Evolutionary conservation across 2,888 invertebrate genomes (phyloP).

Genomic region (Ferdinandea cuprea): DNA sequence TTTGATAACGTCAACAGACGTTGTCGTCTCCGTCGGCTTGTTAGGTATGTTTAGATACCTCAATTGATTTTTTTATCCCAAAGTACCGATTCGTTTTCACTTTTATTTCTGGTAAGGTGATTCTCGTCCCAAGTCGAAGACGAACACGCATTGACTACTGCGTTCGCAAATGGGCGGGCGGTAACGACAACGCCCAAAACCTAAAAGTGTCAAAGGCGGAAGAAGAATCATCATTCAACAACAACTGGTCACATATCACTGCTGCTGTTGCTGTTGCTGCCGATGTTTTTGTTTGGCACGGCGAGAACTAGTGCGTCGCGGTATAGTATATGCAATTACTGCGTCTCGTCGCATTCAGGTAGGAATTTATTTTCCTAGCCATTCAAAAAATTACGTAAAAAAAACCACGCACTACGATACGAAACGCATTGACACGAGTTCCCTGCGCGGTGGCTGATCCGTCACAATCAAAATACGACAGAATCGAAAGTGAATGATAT

Average conservation of each 20-base stretch:
- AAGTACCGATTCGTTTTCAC: conserved; percentile 4
- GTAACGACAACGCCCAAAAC: background rate
- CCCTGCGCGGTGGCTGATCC: conserved; percentile 67
- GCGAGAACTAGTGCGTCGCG: conserved; percentile 16
- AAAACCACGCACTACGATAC: too few relatives aligned
- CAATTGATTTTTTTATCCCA: conserved; percentile 5
- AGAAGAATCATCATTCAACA: conserved; percentile 52
- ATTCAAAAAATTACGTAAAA: conserved; percentile 38
- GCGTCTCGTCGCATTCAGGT: conserved; percentile 22
- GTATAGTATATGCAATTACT: conserved; percentile 10
- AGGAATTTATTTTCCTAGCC: conserved; percentile 36
- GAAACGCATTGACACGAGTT: conserved; percentile 49
- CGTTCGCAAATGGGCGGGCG: conserved; percentile 12
- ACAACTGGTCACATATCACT: conserved; percentile 43
- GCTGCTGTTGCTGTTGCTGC: background rate
- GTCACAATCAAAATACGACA: conserved; percentile 49
- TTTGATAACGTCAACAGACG: conserved; percentile 64
- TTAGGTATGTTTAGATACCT: conserved; percentile 7
- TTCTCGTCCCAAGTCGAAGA: background rate
- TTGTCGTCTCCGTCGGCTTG: conserved; percentile 48
- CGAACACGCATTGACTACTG: conserved; percentile 9
- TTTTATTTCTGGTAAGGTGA: background rate
- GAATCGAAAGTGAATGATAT: conserved; percentile 56
- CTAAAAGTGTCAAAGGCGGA: conserved; percentile 64
- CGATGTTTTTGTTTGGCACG: conserved; percentile 3